phyloP scores from a whole-genome alignment of 2,888 invertebrate species.

The Dryococelus australis region DNA sequence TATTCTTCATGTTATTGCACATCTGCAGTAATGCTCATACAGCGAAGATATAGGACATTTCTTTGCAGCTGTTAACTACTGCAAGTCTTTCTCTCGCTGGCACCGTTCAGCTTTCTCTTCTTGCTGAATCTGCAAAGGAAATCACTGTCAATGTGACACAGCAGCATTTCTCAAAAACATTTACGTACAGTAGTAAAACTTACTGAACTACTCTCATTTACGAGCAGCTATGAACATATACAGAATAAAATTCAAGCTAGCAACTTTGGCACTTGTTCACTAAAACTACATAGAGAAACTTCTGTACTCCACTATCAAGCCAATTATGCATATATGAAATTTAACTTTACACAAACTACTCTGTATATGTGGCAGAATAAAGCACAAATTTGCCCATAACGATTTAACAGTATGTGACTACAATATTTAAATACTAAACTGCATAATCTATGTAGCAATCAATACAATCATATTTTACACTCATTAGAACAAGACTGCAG shows the following conservation, averaged over 20 bases:
- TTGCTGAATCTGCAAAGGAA: conserved; percentile 33
- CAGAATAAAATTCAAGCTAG: no score
- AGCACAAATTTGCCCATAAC: neutral
- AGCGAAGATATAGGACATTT: neutral
- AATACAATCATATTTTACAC: no score
- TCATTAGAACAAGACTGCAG: no score
- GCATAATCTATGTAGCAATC: no score
- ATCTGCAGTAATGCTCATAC: neutral
- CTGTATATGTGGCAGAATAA: neutral
- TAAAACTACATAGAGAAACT: no score
- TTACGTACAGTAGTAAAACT: neutral
- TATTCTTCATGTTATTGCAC: neutral
- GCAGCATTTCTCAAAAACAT: conserved; percentile 4
- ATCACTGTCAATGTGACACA: conserved; percentile 32
- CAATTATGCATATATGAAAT: neutral
- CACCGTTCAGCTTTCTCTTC: conserved; percentile 24
- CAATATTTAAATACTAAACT: no score
- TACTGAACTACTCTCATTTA: neutral
- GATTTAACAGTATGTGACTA: no score
- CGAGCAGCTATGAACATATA: no score
- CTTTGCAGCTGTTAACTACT: conserved; percentile 2
- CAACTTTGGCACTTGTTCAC: no score
- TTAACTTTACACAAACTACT: neutral
- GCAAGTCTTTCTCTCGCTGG: neutral
- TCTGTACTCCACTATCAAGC: no score